Base-by-base conservation (phyloP, 2,113 vertebrate species). In the Cebidichthys violaceus region DNA sequence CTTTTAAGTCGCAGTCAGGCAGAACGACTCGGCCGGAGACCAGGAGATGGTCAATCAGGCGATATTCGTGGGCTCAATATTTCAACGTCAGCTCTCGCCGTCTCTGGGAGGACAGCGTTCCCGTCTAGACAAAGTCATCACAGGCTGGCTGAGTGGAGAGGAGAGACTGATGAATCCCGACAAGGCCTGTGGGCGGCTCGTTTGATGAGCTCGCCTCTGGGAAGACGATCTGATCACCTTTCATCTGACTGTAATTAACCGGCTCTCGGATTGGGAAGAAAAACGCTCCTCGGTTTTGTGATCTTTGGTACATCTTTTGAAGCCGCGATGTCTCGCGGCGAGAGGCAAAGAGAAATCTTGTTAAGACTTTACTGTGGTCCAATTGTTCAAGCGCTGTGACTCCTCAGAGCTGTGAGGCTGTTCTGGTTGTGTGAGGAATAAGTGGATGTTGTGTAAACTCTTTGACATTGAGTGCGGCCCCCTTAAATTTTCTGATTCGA, bases 121-220 rank as follows among this genome's bases (percentile, higher is more conserved):
- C 13, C 43, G 79, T 89, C 74, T 43, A 85, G 86, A 92, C 87
- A 86, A 79, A 89, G 87, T 88, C 82, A 86, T 90, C 81, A 47
- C 73, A 41, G 75, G 55, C 60, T 17, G 75, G 84, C 77, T 66
- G 79, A 78, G 84, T 39, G 70, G 45, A 43, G 70, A 43, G 68
- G 68, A 87, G 79, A 90, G 45, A 11, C 79, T 90, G 90, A 91
- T 91, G 87, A 90, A 50, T 88, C 72, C 72, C 84, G 91, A 91
- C 90, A 67, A 55, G 54, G 80, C 72, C 86, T 88, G 69, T 39
- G 54, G 87, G 84, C 84, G 20, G 20, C 81, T 70, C 18, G 59
- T 82, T 77, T 90, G 73, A 89, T 85, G 85, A 88, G 81, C 68
- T 72, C 4, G 59, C 76, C 66, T 64, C 39, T 20, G 60, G 73